Evolutionary conservation across 2,113 vertebrate genomes (phyloP), one percentile per base, ranked within the genome.

Genomic region (Sialia sialis): DNA sequence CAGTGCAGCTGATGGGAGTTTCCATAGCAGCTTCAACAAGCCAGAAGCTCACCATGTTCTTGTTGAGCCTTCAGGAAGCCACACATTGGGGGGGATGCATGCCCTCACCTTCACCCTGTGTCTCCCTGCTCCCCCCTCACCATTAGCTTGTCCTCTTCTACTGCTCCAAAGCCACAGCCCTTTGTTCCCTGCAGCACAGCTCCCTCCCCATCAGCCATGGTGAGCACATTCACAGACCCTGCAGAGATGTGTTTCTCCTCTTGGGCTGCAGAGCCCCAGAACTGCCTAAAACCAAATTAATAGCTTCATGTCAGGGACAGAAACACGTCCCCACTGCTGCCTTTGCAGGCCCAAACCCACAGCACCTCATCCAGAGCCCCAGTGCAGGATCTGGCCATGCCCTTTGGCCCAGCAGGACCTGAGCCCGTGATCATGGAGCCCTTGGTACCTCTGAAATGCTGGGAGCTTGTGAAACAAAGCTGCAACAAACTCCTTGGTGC

Each of bases 391-490:
- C 46, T 58, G 80, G 58, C 58, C 9, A 0, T 80, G 68, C 48
- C 76, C 84, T 89, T 75, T 39, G 54, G 49, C 60, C 67, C 1
- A 2, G 38, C n/a, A 66, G 77, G 89, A 86, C 63, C 92, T 62
- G 52, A 87, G 59, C 51, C 38, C 7, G 0, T 22, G 49, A 19
- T 20, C 75, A 29, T 18, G 27, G 58, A 87, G 38, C 44, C 62
- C 67, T 95, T 77, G 91, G 93, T 82, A 92, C 89, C 76, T 87
- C 73, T 90, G 63, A 93, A 94, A 81, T 13, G 70, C 73, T 79
- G 68, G 76, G 60, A 93, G 77, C 90, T 84, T 76, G 86, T 77
- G 84, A 91, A 96, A 93, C 49, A 60, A 77, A 90, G 69, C 51
- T 54, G 78, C 80, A 89, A 14, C 56, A 90, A 75, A 51, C 13